phyloP scores from a whole-genome alignment of 2,888 invertebrate genomes.

The Myopa tessellatipennis region DNA sequence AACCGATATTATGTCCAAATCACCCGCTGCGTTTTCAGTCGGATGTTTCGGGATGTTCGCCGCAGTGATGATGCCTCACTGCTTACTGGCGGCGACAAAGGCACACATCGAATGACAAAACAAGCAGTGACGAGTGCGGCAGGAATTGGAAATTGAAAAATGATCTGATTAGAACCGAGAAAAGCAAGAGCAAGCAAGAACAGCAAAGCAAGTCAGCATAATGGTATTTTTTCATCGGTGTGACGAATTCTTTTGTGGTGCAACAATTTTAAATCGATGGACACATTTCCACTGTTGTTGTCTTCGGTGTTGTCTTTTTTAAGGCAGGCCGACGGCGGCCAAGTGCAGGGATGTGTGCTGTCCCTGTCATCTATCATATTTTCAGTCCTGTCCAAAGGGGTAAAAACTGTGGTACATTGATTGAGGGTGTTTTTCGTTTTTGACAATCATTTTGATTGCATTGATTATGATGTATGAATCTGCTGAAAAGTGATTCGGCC shows the following conservation, averaged over 20 bases:
- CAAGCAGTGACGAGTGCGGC: constrained; percentile 18
- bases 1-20: constrained; percentile 22
- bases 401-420: constrained; percentile 27
- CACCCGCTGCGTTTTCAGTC: constrained; percentile 30
- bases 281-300: constrained; percentile 41
- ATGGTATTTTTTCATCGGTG: constrained; percentile 7
- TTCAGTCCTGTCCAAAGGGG: constrained; percentile 48
- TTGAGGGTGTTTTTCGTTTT: constrained; percentile 52
- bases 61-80: constrained; percentile 4
- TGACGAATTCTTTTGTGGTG: constrained; percentile 58
- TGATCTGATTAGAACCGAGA: constrained; percentile 23
- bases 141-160: constrained; percentile 29
- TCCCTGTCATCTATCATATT: constrained; percentile 57
- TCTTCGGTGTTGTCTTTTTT: constrained; percentile 20
- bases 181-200: not conserved
- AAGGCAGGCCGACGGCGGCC: constrained; percentile 24
- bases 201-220: not conserved
- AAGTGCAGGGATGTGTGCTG: constrained; percentile 44
- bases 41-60: not conserved
- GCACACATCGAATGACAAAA: constrained; percentile 24
- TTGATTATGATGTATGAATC: constrained; percentile 60
- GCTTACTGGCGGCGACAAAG: constrained; percentile 1
- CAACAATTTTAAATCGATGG: constrained; percentile 48
- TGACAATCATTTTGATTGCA: constrained; percentile 42
- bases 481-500: constrained; percentile 30